Conservation (phyloP, 2,113 vertebrate genomes). For the Hemiprocne comata region DNA sequence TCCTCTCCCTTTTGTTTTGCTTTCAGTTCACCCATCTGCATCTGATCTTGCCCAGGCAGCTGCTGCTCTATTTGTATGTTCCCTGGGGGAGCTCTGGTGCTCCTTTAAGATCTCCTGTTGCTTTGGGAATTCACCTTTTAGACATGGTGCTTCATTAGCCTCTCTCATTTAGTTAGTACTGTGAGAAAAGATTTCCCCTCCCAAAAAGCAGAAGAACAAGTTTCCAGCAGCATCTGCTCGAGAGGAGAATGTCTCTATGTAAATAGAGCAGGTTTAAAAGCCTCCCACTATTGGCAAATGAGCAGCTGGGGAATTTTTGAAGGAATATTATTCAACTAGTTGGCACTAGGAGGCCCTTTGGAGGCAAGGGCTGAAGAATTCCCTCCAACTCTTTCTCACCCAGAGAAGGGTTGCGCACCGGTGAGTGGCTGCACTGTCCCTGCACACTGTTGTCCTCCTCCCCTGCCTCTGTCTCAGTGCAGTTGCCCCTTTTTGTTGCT, state of each 20-base stretch:
- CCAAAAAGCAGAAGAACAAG: conserved; percentile 63
- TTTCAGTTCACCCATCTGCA: conserved; percentile 52
- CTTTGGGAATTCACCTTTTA: conserved; percentile 70
- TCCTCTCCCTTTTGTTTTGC: not conserved
- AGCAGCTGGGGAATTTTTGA: conserved; percentile 32
- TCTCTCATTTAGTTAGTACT: conserved; percentile 49
- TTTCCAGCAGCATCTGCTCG: conserved; percentile 16
- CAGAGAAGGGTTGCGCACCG: not conserved
- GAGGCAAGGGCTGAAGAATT: not conserved
- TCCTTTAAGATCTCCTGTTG: conserved; percentile 54
- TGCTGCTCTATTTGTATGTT: conserved; percentile 48
- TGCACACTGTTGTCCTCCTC: not conserved
- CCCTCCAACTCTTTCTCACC: not conserved
- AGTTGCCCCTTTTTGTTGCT: conserved; percentile 25
- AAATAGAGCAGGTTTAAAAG: conserved; percentile 55
- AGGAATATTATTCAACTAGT: conserved; percentile 26
- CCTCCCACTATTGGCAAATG: conserved; percentile 11
- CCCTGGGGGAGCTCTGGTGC: conserved; percentile 26
- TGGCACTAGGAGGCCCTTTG: not conserved
- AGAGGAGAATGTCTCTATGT: conserved; percentile 31
- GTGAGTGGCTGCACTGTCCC: not conserved
- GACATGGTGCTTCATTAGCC: conserved; percentile 54
- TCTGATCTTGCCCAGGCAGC: conserved; percentile 52
- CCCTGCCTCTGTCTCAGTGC: not conserved
- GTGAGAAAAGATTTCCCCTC: conserved; percentile 62